Evolutionary conservation across 1,140 invertebrate genomes (phyloP).

Genomic region (Penaeus chinensis): DNA sequence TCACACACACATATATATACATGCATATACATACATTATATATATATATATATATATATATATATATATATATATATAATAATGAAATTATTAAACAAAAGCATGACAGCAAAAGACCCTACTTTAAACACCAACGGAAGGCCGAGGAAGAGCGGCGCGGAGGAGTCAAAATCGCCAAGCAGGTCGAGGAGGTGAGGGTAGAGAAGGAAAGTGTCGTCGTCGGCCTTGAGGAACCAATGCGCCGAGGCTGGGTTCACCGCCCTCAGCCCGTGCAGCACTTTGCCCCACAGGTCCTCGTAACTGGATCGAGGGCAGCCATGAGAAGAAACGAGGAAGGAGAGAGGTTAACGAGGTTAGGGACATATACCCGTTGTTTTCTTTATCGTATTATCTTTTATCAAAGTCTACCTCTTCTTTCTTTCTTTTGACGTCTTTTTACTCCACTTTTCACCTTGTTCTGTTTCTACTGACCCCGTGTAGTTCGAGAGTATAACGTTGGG

Average conservation of each 20-base stretch:
- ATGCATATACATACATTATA: too few species aligned
- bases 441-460: background rate
- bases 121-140: conserved; percentile 13
- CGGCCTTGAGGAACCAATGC: conserved; percentile 45
- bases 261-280: conserved; percentile 28
- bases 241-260: background rate
- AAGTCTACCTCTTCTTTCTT: background rate
- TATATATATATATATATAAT: too few species aligned
- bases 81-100: background rate
- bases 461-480: background rate
- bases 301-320: background rate
- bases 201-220: conserved; percentile 44
- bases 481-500: conserved; percentile 17
- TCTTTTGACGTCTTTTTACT: background rate
- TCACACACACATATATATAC: too few species aligned
- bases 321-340: background rate
- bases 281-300: conserved; percentile 45
- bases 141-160: conserved; percentile 30
- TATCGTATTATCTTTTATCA: background rate
- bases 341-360: too few species aligned
- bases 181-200: conserved; percentile 30
- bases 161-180: background rate
- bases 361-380: background rate
- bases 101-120: too few species aligned
- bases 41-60: too few species aligned